A percentile compares a stretch with the other conserved stretches of the same genome.
Evolutionary conservation across 1,140 invertebrate species (phyloP).

Genomic region (Eupristina koningsbergeri): DNA sequence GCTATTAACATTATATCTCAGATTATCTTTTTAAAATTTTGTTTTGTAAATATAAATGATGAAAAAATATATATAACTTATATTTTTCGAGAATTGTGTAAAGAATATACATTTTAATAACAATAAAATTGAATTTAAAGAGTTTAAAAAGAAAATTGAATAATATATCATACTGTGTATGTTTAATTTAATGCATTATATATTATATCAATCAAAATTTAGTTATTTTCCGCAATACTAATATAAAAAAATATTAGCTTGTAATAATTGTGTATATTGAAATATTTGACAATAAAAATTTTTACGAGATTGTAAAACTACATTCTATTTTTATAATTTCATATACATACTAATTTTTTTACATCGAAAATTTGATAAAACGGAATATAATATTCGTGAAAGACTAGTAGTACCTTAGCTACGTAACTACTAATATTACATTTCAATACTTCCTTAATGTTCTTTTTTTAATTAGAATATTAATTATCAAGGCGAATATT

Average conservation of each 20-base stretch:
- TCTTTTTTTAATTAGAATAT: background rate
- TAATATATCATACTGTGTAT: background rate
- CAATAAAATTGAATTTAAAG: background rate
- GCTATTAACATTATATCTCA: background rate
- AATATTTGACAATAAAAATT: background rate
- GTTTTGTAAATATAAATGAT: background rate
- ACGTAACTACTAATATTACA: background rate
- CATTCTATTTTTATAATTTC: background rate
- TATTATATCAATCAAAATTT: background rate
- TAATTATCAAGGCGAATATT: background rate
- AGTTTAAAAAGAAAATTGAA: constrained; percentile 2
- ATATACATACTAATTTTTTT: background rate
- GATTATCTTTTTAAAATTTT: background rate
- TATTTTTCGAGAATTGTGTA: background rate
- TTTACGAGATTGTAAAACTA: background rate
- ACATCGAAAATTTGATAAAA: constrained; percentile 13
- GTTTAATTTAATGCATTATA: background rate
- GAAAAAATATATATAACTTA: background rate
- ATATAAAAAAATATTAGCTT: constrained; percentile 1
- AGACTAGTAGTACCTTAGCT: background rate
- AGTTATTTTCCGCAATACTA: background rate
- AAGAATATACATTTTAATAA: background rate
- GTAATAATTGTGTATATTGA: background rate
- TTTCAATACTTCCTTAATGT: background rate
- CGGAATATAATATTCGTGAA: background rate